Evolutionary conservation across 2,113 vertebrate genomes (phyloP).

Genomic region (Halichoerus grypus): DNA sequence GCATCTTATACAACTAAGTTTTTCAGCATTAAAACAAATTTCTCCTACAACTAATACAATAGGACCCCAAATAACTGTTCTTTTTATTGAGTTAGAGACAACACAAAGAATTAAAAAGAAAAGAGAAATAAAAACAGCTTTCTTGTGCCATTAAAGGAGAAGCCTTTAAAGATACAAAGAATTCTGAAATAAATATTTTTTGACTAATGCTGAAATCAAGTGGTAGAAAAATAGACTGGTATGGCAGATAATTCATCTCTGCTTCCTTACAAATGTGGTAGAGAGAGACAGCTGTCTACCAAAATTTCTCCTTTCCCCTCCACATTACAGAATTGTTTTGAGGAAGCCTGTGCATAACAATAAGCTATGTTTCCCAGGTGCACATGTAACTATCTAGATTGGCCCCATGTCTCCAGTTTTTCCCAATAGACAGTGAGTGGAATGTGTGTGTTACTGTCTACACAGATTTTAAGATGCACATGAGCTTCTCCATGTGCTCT

Average conservation of each 20-base stretch:
- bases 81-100: neutral
- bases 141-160: neutral
- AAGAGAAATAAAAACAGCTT: neutral
- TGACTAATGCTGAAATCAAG: neutral
- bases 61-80: neutral
- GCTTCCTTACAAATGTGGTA: neutral
- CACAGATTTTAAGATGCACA: neutral
- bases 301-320: neutral
- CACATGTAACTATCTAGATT: neutral
- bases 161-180: neutral
- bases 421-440: neutral
- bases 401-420: neutral
- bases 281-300: neutral
- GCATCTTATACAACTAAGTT: neutral
- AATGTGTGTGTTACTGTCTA: neutral
- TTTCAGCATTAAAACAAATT: conserved; percentile 9
- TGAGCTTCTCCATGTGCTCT: neutral
- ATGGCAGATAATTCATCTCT: neutral
- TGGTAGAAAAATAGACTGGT: neutral
- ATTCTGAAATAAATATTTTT: conserved; percentile 2
- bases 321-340: neutral
- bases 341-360: neutral
- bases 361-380: neutral
- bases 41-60: neutral
- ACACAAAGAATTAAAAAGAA: neutral